Conservation (phyloP, 2,797 vertebrate genomes). For the Notolepis coatsorum region DNA sequence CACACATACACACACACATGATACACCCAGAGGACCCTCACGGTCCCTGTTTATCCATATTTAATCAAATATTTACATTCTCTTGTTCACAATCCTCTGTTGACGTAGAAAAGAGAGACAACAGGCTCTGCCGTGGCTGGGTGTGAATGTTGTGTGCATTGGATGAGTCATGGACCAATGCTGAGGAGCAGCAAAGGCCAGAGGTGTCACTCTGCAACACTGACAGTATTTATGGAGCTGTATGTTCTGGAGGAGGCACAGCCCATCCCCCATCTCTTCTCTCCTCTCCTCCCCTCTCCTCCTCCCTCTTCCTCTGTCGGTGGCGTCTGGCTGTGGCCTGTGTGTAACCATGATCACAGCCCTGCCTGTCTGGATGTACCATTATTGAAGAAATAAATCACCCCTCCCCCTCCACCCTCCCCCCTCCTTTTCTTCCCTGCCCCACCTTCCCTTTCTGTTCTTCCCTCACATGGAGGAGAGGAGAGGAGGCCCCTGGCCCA, state of each 20-base stretch:
- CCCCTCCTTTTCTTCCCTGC: slow-evolving; percentile 30
- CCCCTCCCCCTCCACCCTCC: slow-evolving; percentile 9
- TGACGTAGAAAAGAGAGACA: slow-evolving; percentile 17
- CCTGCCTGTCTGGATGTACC: slow-evolving; percentile 38
- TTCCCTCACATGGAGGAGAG: slow-evolving; percentile 31
- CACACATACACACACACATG: slow-evolving; percentile 1
- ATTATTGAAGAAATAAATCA: slow-evolving; percentile 50
- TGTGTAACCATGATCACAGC: slow-evolving; percentile 47
- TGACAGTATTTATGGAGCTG: slow-evolving; percentile 64
- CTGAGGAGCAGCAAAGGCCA: slow-evolving; percentile 44
- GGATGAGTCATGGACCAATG: slow-evolving; percentile 47
- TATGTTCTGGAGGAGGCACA: slow-evolving; percentile 19
- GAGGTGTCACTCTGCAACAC: slow-evolving; percentile 50
- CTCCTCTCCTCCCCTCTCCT: background rate
- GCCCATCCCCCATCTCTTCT: background rate
- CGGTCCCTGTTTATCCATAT: slow-evolving; percentile 46
- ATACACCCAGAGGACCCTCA: slow-evolving; percentile 41
- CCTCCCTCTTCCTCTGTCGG: slow-evolving; percentile 8
- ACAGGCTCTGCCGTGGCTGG: slow-evolving; percentile 1
- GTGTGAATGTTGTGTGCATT: slow-evolving; percentile 37
- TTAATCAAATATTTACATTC: slow-evolving; percentile 57
- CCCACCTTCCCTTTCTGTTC: slow-evolving; percentile 22
- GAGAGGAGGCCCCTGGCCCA: slow-evolving; percentile 56
- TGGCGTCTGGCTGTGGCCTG: slow-evolving; percentile 23
- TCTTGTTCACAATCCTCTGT: slow-evolving; percentile 14